These are phyloP conservation scores for Nettapus auritus DNA, from an alignment of 2,113 vertebrate genomes.

Conservation along the genomic window DNA sequence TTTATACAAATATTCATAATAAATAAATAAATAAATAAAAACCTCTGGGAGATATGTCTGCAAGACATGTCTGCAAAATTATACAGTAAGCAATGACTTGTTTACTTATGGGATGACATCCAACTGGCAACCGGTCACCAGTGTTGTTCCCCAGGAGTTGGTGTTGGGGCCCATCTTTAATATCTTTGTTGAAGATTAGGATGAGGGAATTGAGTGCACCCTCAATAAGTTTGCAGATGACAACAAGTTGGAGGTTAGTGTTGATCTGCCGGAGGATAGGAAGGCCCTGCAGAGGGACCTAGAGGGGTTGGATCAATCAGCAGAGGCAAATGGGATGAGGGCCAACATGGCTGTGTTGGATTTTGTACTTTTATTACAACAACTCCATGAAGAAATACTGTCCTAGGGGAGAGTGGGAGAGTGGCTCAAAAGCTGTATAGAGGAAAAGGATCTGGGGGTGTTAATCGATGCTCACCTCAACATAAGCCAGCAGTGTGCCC, in stretches of 20 bases:
- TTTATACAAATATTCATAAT: not conserved
- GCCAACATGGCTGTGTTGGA: not conserved
- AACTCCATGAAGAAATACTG: not conserved
- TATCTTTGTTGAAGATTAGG: too few species aligned
- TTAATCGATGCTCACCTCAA: too few species aligned
- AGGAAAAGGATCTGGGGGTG: too few species aligned
- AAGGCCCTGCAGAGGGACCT: not conserved
- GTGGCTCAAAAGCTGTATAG: too few species aligned
- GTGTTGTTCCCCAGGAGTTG: too few species aligned
- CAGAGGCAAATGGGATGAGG: not conserved
- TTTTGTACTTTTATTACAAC: not conserved
- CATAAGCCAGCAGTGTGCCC: too few species aligned
- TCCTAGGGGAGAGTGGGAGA: too few species aligned
- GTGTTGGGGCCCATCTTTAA: too few species aligned
- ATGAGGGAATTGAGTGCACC: too few species aligned
- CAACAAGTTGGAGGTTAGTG: not conserved
- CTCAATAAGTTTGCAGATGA: not conserved
- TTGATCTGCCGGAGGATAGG: not conserved
- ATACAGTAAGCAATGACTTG: not conserved
- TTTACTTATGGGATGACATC: too few species aligned
- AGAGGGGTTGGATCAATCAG: not conserved
- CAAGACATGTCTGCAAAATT: not conserved
- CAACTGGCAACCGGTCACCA: too few species aligned
- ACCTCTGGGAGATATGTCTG: not conserved
- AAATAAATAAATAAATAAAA: not conserved